Evolutionary conservation across 2,113 vertebrate genomes (phyloP).

Genomic region (Mirza zaza): DNA sequence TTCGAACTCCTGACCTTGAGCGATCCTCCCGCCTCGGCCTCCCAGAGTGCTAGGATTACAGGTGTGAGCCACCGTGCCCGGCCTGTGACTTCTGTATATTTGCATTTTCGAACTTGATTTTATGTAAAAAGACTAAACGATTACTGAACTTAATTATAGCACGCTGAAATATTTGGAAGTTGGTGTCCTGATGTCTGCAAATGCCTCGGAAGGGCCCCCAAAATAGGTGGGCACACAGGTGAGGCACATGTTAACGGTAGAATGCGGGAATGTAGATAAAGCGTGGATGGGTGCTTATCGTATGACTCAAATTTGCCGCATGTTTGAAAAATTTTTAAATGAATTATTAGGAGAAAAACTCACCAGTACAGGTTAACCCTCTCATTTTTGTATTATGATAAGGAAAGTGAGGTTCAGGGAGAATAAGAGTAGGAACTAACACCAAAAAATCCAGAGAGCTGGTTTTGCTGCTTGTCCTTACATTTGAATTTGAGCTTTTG

Average conservation of each 20-base stretch:
- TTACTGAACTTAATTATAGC: neutral
- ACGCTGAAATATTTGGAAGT: neutral
- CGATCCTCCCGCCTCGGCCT: too few relatives aligned
- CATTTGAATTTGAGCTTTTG: neutral
- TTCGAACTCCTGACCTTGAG: too few relatives aligned
- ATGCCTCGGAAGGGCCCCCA: neutral
- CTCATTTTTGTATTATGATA: neutral
- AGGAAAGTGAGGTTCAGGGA: neutral
- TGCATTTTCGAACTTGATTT: too few relatives aligned
- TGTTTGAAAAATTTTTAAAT: neutral
- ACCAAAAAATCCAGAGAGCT: neutral
- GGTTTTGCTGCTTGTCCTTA: neutral
- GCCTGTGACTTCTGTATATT: too few relatives aligned
- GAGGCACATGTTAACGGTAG: neutral
- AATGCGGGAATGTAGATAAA: neutral
- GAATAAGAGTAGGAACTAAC: neutral
- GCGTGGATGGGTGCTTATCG: accelerated
- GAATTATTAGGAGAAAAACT: neutral
- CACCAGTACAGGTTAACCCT: neutral
- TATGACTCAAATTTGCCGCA: neutral
- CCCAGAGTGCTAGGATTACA: too few relatives aligned
- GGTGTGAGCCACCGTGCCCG: too few relatives aligned
- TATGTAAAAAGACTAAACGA: neutral
- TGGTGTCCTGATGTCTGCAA: neutral
- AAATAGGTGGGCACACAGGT: neutral